phyloP scores from a whole-genome alignment of 2,888 invertebrate genomes.

The Morpho helenor region DNA sequence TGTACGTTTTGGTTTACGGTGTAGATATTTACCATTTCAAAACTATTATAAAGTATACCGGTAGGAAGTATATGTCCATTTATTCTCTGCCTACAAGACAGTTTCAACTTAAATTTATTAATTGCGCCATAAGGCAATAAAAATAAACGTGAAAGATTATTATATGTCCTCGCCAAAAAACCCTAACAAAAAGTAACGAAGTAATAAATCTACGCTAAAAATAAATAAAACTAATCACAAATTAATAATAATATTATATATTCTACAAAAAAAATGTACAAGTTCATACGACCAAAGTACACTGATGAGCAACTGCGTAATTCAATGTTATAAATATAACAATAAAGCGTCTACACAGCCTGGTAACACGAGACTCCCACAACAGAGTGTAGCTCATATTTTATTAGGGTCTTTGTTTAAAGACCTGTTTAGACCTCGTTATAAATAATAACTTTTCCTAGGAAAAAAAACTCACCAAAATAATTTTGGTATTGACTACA shows the following conservation, averaged over 20 bases:
- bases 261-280: constrained; percentile 7
- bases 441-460: constrained; percentile 57
- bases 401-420: constrained; percentile 52
- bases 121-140: too few relatives aligned
- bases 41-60: too few relatives aligned
- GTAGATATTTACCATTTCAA: too few relatives aligned
- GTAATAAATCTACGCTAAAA: constrained; percentile 17
- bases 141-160: too few relatives aligned
- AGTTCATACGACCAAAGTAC: constrained; percentile 9
- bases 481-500: constrained; percentile 50
- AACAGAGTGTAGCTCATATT: constrained; percentile 24
- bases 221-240: constrained; percentile 23
- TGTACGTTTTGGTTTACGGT: too few relatives aligned
- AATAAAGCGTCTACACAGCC: constrained; percentile 19
- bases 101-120: too few relatives aligned
- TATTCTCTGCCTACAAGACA: too few relatives aligned
- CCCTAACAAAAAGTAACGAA: background rate
- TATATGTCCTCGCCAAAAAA: background rate
- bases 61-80: too few relatives aligned
- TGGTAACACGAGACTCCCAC: constrained; percentile 1
- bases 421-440: constrained; percentile 54
- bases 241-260: constrained; percentile 14
- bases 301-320: constrained; percentile 10
- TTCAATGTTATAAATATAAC: constrained; percentile 18
- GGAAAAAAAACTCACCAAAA: constrained; percentile 55